These are phyloP conservation scores for Muraenolepis orangiensis DNA, from an alignment of 2,797 vertebrate genomes.

Conservation along the genomic window DNA sequence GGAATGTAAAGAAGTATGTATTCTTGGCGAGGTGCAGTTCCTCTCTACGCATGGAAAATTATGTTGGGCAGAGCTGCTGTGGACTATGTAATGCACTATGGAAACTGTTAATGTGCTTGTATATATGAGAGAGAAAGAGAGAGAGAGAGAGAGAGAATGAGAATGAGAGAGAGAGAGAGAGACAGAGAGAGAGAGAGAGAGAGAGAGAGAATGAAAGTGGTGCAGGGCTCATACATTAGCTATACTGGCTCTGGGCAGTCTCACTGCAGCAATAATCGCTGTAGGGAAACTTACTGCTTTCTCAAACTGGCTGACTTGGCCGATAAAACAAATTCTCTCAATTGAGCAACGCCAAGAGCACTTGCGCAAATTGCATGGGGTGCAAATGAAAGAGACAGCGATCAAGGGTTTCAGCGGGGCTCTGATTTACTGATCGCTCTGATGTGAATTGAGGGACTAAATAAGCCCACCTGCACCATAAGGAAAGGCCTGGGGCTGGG, in stretches of 20 bases:
- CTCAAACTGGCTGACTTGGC: constrained; percentile 64
- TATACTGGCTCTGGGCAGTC: constrained; percentile 74
- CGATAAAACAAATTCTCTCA: constrained; percentile 61
- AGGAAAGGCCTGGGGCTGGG: constrained; percentile 24
- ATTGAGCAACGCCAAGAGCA: constrained; percentile 50
- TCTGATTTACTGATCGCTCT: constrained; percentile 15
- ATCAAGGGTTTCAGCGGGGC: constrained; percentile 29
- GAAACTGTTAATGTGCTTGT: constrained; percentile 45
- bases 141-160: constrained; percentile 26
- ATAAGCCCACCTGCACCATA: constrained; percentile 12
- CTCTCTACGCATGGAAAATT: constrained; percentile 57
- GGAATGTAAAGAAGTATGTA: constrained; percentile 99
- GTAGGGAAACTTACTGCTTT: constrained; percentile 66
- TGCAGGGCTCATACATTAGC: constrained; percentile 63
- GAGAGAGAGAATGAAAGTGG: constrained; percentile 45
- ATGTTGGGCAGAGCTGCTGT: constrained; percentile 38
- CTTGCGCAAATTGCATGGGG: constrained; percentile 46
- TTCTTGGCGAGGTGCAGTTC: constrained; percentile 88
- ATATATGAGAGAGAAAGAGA: constrained; percentile 29
- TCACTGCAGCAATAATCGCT: constrained; percentile 72
- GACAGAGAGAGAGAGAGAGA: constrained; percentile 14
- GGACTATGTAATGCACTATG: constrained; percentile 48
- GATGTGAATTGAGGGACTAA: not conserved
- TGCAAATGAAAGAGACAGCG: constrained; percentile 39
- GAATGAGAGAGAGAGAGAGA: constrained; percentile 7